Conservation (phyloP, 2,797 vertebrate species). For the Oreortyx pictus region DNA sequence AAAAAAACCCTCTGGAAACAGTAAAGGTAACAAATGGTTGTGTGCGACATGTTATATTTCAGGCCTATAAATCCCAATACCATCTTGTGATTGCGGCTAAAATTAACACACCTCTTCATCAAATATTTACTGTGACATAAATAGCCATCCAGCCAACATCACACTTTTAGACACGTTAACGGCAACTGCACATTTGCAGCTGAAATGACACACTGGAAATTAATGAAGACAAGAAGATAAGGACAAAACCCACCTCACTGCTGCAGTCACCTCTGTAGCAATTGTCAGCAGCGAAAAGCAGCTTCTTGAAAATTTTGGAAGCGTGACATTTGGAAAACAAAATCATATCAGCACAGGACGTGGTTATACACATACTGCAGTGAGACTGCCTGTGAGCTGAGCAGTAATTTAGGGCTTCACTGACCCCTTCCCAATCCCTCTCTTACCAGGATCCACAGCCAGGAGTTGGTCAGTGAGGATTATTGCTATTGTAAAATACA, state of each 20-base stretch:
- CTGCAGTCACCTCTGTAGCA: not conserved
- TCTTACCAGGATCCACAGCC: not conserved
- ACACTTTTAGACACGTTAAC: conserved; percentile 9
- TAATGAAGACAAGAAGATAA: not conserved
- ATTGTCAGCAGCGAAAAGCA: not conserved
- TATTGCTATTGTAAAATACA: not conserved
- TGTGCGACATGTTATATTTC: conserved; percentile 13
- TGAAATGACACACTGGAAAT: conserved; percentile 20
- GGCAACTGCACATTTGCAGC: conserved; percentile 11
- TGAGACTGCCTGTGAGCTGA: not conserved
- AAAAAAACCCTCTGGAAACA: not conserved
- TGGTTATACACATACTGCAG: not conserved
- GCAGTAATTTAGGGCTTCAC: not conserved
- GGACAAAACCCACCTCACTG: not conserved
- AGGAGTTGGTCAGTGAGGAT: not conserved
- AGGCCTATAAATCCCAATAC: conserved; percentile 14
- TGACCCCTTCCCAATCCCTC: not conserved
- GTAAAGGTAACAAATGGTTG: not conserved
- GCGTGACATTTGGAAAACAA: not conserved
- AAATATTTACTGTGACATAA: conserved; percentile 56
- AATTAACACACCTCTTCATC: conserved; percentile 6
- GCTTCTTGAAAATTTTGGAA: conserved; percentile 7
- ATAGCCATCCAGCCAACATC: not conserved
- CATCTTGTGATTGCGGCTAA: conserved; percentile 5
- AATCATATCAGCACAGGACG: fast-evolving